A percentile compares a stretch with the other conserved stretches of the same genome.
phyloP scores from a whole-genome alignment of 2,113 vertebrate species.

The Phaethon lepturus region DNA sequence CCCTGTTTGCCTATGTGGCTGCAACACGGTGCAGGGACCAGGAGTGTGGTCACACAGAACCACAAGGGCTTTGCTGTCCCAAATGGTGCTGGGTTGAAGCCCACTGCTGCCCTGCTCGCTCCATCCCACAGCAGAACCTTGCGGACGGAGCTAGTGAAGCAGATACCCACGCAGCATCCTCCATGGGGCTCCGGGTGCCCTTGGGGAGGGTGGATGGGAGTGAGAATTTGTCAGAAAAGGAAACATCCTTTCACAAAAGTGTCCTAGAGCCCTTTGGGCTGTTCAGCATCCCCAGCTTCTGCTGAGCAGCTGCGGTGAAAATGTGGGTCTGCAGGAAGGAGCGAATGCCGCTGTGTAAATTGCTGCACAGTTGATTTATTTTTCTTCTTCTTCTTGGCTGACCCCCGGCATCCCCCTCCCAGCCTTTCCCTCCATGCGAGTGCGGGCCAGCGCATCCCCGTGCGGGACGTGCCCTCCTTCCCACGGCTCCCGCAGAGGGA shows the following conservation, averaged over 20 bases:
- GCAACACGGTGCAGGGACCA: not conserved
- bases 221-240: not conserved
- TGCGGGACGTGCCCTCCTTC: not conserved
- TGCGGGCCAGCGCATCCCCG: accelerated
- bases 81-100: not conserved
- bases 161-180: not conserved
- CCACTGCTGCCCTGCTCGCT: not conserved
- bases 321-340: not conserved
- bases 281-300: not conserved
- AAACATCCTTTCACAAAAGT: not conserved
- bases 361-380: not conserved
- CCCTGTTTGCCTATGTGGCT: accelerated
- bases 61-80: not conserved
- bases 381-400: not conserved
- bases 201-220: not conserved
- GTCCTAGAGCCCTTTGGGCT: not conserved
- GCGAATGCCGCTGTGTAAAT: not conserved
- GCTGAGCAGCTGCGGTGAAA: slow-evolving; percentile 26
- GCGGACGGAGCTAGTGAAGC: not conserved
- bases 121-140: not conserved
- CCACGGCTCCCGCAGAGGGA: not conserved
- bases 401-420: not conserved
- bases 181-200: accelerated
- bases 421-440: not conserved
- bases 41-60: not conserved